Evolutionary conservation across 1,140 invertebrate genomes (phyloP), one percentile per base, ranked within the genome.

Genomic region (Drosophila orosa): DNA sequence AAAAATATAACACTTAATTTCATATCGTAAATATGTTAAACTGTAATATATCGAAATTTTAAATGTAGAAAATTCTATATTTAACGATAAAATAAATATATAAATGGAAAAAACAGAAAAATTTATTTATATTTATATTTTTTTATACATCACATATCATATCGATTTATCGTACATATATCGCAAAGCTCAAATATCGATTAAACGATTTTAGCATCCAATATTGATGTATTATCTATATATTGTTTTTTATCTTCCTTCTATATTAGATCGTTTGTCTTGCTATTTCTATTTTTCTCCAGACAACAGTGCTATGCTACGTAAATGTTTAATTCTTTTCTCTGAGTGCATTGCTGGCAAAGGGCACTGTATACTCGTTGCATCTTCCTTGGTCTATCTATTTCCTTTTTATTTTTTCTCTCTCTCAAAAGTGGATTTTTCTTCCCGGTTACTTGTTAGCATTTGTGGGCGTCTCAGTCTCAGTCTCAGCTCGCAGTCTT

Each of bases 381-480:
- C 65, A 68, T 24, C 50, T 39, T 45, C 42, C 35, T 47, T 35
- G 33, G 48, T 55, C 45, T 69, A 25, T 39, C 50, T 35, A 27
- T 12, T n/a, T 17, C 13, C 45, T 9, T 24, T 27, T 27, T 52
- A 3, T 50, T 24, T 71, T 22, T 6, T 35, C 15, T 29, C 27
- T 0, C 45, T 44, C 48, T 25, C 12, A 29, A 13, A 13, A 50
- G 25, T 24, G 3, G 15, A 44, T 42, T 45, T 29, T 48, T 25
- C 17, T 33, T 22, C n/a, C 39, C 40, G 24, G 44, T 73, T 56
- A 81, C 78, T 81, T 82, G 79, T 83, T 83, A 82, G 79, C 79
- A 65, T 79, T 83, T 84, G 80, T 83, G 80, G 80, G 80, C 80
- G 80, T 84, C 75, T 71, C 48, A 44, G 52, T 55, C 50, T 35